Percentiles rank a stretch among this genome's conserved stretches.
Conservation (phyloP, 2,888 invertebrate genomes). For the Hypomecis punctinalis region DNA sequence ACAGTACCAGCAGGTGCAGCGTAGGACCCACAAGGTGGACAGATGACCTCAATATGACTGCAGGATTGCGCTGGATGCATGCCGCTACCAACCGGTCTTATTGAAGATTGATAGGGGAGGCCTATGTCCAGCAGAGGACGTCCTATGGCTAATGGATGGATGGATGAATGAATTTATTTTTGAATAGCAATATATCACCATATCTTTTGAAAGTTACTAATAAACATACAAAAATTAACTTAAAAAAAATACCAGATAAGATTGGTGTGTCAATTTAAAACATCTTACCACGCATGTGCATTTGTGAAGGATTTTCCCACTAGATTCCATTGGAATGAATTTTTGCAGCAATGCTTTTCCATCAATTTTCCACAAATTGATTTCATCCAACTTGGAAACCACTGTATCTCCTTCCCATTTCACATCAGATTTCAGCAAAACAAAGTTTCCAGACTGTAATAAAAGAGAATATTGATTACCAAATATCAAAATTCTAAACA, state of each 20-base stretch:
- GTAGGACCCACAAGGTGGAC: too few species aligned
- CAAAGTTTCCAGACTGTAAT: constrained; percentile 87
- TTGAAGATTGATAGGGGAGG: too few species aligned
- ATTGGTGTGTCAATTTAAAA: background rate
- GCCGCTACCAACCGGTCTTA: too few species aligned
- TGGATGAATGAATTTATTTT: too few species aligned
- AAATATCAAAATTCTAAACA: too few species aligned
- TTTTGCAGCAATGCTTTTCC: constrained; percentile 88
- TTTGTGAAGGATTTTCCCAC: constrained; percentile 84
- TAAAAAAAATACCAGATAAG: constrained; percentile 4
- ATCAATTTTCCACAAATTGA: constrained; percentile 89
- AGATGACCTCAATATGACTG: too few species aligned
- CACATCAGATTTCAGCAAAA: constrained; percentile 87
- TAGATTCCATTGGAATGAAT: constrained; percentile 86
- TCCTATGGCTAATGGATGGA: too few species aligned
- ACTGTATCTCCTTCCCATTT: constrained; percentile 85
- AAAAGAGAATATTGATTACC: background rate
- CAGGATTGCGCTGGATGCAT: too few species aligned
- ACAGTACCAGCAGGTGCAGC: too few species aligned
- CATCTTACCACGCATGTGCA: constrained; percentile 86
- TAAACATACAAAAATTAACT: constrained; percentile 13
- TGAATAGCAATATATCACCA: too few species aligned
- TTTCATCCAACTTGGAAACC: constrained; percentile 80
- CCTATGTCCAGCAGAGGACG: too few species aligned
- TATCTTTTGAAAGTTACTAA: too few species aligned